Evolutionary conservation across 2,797 vertebrate genomes (phyloP), one percentile per base, ranked within the genome.

Genomic region (Anguilla obscura): DNA sequence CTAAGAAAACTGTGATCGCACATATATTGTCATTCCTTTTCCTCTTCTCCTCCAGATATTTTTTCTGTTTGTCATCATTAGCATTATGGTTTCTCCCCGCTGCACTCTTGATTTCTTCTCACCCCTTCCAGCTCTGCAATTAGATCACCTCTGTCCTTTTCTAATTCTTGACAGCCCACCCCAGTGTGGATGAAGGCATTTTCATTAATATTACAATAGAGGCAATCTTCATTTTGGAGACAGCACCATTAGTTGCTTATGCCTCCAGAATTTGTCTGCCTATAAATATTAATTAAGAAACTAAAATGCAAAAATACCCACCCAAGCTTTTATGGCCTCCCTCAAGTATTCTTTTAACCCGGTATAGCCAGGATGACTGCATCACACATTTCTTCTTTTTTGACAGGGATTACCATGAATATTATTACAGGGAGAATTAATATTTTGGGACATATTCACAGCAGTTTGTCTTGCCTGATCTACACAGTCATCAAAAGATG

Each of bases 181-280:
- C 83, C 89, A n/a, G 88, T 89, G 89, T 88, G 88, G 89, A 88
- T 91, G 85, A 91, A 89, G 87, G 90, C 87, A 60, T 88, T 91
- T 92, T 91, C 89, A 91, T 92, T 92, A 92, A 89, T 90, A 90
- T 90, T 89, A 92, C 89, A 91, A 92, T 89, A 88, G 88, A 89
- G 54, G 86, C 89, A 91, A 89, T 91, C 89, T 92, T 87, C 88
- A 82, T 82, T 82, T 48, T 82, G 79, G n/a, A 82, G 45, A 82
- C 85, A 87, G 80, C 90, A 90, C 87, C 24, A 87, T 80, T 87
- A 69, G 86, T 52, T 60, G 88, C 83, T 86, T 88, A 89, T 91
- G 88, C 91, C 89, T 91, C 88, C 87, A 85, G 88, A 86, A 89
- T 87, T 86, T 54, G 66, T 90, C 87, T 88, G 89, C 83, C 90